These are phyloP conservation scores for Hydropotes inermis DNA, from an alignment of 2,113 vertebrate species.

Conservation along the genomic window DNA sequence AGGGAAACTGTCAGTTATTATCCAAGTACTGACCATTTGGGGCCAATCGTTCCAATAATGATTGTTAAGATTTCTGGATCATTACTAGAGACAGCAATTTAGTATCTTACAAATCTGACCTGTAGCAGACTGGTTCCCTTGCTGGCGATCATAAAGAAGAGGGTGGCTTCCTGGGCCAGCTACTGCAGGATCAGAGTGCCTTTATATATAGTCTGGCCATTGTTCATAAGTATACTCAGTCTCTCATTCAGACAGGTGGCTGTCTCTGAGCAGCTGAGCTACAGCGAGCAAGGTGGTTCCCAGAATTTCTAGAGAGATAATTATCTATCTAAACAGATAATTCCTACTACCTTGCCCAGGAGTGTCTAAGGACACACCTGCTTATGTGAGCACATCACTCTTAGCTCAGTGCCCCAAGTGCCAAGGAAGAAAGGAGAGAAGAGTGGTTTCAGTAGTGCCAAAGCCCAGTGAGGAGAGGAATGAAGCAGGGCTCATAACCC, in stretches of 20 bases:
- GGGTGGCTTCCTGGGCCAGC: background rate
- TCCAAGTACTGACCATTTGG: background rate
- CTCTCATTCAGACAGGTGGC: background rate
- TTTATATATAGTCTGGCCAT: background rate
- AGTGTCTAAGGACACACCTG: background rate
- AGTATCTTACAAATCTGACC: background rate
- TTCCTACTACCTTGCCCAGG: background rate
- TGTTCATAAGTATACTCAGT: background rate
- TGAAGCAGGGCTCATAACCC: background rate
- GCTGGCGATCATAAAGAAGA: background rate
- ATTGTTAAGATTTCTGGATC: background rate
- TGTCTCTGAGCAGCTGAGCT: background rate
- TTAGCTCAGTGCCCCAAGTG: background rate
- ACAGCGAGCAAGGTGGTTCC: background rate
- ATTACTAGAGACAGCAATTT: background rate
- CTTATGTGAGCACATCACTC: background rate
- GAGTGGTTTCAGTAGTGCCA: rapidly evolving
- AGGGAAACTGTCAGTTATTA: background rate
- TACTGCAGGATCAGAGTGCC: background rate
- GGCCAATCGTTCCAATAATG: background rate
- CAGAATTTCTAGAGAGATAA: background rate
- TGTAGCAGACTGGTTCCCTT: background rate
- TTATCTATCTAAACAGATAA: background rate
- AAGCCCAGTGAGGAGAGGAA: background rate
- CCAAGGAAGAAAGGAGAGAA: background rate